Evolutionary conservation across 2,113 vertebrate species (phyloP), one percentile per base, ranked within the genome.

Genomic region (Antigone vipio): DNA sequence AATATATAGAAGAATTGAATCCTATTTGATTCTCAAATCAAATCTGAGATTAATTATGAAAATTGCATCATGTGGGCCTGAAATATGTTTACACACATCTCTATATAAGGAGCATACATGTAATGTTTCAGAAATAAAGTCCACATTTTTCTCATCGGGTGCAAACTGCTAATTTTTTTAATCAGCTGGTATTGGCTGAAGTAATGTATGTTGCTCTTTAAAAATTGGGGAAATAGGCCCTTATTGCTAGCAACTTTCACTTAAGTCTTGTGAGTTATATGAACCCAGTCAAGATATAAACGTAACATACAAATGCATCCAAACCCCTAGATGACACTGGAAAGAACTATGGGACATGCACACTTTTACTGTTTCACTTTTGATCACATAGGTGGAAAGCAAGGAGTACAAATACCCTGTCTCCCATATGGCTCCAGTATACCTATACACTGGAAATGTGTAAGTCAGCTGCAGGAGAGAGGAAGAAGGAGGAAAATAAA

Each of bases 191-290:
- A 82, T 82, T 88, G 93, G 75, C 62, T 80, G 53, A 69, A 83
- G 44, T 64, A 93, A 74, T 91, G 30, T 62, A 67, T 90, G 68
- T 47, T 95, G 86, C 73, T 97, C 73, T 95, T 97, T 97, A 97
- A 81, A 92, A 59, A 73, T 29, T 67, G 15, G 20, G 83, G 63
- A 92, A 90, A 89, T 53, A 77, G 78, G 29, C 66, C 89, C 32
- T 95, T 92, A 63, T 78, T 92, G 49, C 18, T 52, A 82, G 52
- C 85, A 84, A 76, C 74, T 92, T 97, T 91, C 56, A 93, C 64
- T 35, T 75, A 89, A 78, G 49, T 73, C 53, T 73, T 76, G 44
- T 60, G 75, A 86, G 14, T 66, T 88, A 5, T 15, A 53, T 19
- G 27, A 77, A 77, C 5, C 1, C 19, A 58, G 12, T 49, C 24